A percentile compares a stretch with the other conserved stretches of the same genome.
Conservation (phyloP, 2,797 vertebrate species). For the Crax fasciolata region DNA sequence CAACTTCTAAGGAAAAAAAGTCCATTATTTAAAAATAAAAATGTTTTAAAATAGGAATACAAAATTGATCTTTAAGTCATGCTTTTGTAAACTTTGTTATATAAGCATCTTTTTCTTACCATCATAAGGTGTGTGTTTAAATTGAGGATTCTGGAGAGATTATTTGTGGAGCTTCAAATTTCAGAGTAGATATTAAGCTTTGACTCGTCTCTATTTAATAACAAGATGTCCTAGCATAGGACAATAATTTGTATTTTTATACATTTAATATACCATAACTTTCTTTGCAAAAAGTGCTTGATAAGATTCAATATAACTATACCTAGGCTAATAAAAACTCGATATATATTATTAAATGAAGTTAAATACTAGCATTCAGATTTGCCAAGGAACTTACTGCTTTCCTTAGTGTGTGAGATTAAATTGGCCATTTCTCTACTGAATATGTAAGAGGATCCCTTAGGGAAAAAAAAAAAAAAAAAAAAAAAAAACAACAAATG, state of each 20-base stretch:
- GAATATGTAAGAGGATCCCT: not conserved
- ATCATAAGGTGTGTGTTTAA: not conserved
- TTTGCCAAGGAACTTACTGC: not conserved
- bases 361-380: not conserved
- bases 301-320: not conserved
- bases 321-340: slow-evolving; percentile 18
- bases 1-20: not conserved
- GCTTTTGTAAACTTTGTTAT: not conserved
- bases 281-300: not conserved
- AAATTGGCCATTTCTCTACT: not conserved
- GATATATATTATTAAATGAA: slow-evolving; percentile 11
- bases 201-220: not conserved
- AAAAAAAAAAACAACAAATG: not conserved
- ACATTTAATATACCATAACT: not conserved
- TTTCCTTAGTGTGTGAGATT: not conserved
- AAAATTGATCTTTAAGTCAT: not conserved
- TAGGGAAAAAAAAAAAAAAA: not conserved
- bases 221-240: not conserved
- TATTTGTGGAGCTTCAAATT: not conserved
- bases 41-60: not conserved
- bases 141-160: not conserved
- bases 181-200: slow-evolving; percentile 13
- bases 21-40: not conserved
- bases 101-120: not conserved
- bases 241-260: not conserved